phyloP scores from a whole-genome alignment of 2,888 invertebrate genomes.

The Drosophila robusta region DNA sequence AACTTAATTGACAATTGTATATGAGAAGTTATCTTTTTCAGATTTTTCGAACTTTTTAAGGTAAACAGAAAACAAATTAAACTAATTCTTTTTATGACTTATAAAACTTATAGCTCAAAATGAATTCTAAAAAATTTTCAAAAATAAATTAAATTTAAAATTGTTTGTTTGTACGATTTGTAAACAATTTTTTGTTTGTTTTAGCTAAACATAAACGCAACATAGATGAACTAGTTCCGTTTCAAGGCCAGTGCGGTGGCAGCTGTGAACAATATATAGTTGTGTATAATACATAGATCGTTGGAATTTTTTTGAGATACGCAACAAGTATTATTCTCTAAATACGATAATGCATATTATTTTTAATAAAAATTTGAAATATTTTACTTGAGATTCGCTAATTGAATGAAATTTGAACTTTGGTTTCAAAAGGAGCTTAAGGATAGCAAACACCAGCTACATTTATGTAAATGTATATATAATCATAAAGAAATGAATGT shows the following conservation, averaged over 20 bases:
- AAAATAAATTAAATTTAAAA: too few relatives aligned
- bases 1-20: too few relatives aligned
- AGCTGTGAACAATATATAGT: constrained; percentile 19
- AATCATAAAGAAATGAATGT: not conserved
- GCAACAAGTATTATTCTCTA: constrained; percentile 2
- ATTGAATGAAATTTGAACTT: not conserved
- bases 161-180: not conserved
- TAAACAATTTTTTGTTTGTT: not conserved
- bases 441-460: not conserved
- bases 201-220: constrained; percentile 4
- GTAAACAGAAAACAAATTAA: too few relatives aligned
- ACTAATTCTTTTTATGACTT: too few relatives aligned
- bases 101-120: too few relatives aligned
- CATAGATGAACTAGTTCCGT: constrained; percentile 19
- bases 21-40: too few relatives aligned
- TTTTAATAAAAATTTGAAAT: not conserved
- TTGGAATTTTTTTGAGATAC: not conserved
- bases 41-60: too few relatives aligned
- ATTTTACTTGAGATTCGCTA: not conserved
- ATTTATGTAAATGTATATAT: not conserved
- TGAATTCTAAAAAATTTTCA: too few relatives aligned
- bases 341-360: not conserved
- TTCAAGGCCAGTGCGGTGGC: constrained; percentile 16
- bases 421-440: not conserved
- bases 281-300: constrained; percentile 1